Evolutionary conservation across 1,140 invertebrate genomes (phyloP).

Genomic region (Drosophila kanapiae): DNA sequence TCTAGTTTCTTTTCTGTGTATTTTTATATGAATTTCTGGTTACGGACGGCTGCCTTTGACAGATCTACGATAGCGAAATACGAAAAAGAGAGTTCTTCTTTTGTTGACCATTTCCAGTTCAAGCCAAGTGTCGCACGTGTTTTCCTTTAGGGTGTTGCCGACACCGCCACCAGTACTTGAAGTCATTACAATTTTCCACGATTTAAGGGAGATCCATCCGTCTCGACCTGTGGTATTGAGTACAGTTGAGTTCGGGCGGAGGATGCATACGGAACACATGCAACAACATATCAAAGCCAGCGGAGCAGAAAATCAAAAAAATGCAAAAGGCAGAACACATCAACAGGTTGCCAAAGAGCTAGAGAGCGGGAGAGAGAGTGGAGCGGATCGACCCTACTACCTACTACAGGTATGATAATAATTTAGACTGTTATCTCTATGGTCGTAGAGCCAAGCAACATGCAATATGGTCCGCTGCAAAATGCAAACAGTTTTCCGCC

Average conservation of each 20-base stretch:
- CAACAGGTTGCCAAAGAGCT: conserved; percentile 55
- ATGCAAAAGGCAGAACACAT: conserved; percentile 54
- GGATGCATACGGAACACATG: conserved; percentile 42
- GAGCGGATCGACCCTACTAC: conserved; percentile 18
- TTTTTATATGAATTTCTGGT: conserved; percentile 68
- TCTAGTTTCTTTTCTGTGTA: conserved; percentile 4
- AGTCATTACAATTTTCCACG: conserved; percentile 50
- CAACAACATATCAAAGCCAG: conserved; percentile 52
- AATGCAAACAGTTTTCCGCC: conserved; percentile 64
- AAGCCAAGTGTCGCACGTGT: conserved; percentile 51
- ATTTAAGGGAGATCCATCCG: conserved; percentile 43
- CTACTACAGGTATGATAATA: conserved; percentile 71
- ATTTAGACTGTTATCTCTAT: conserved; percentile 77
- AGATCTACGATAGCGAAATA: conserved; percentile 72
- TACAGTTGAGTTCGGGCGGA: conserved; percentile 50
- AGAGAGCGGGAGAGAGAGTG: conserved; percentile 7
- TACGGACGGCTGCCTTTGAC: conserved; percentile 70
- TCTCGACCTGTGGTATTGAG: conserved; percentile 8
- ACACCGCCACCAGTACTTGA: conserved; percentile 41
- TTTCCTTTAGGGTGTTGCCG: conserved; percentile 29
- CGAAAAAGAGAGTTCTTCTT: conserved; percentile 26
- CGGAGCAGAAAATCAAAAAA: conserved; percentile 81
- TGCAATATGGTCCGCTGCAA: conserved; percentile 66
- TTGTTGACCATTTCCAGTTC: conserved; percentile 43
- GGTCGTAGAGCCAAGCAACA: conserved; percentile 39